Evolutionary conservation across 2,888 invertebrate species (phyloP), one percentile per base, ranked within the genome.

Genomic region (Bembecia ichneumoniformis): DNA sequence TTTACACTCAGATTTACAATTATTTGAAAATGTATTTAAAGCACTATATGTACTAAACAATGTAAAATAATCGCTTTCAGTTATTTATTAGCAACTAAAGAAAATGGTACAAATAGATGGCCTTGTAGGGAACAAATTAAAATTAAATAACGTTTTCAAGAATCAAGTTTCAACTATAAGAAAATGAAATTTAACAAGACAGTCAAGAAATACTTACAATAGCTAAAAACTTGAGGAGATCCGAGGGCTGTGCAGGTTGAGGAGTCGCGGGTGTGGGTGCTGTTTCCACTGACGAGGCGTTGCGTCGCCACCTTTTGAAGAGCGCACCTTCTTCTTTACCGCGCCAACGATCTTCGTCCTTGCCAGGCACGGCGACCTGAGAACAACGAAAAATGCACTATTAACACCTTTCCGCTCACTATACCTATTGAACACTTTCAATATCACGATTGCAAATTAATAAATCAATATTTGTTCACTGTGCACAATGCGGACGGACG

Each of bases 221-320:
- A 66, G 93, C 93, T 76, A 94, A 82, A 75, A 93, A 93, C 82
- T 94, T 93, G 60, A 94, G 89, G 59, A 87, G 66, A 44, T 88
- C 87, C 47, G 87, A 87, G 50, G 87, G 77, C 63, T 82, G 84
- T 51, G 78, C 64, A 1, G 70, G 62, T 15, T 74, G 62, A 7
- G 80, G 62, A 45, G 71, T 58, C 40, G 71, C 62, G 35, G 71
- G 63, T 11, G 71, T 58, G 47, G 73, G 58, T 43, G 72, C 58
- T 44, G 77, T 52, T 52, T 77, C 77, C 47, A 62, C 74, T 47
- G 79, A 59, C 13, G 82, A 61, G 44, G 78, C 60, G 16, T 20
- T 68, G 59, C 82, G 82, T 49, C 82, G 69, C 87, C 87, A 87
- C 56, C 87, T 79, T 60, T 77, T 84, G 71, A 88, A 82, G 50